These are phyloP conservation scores for Mormyrus lacerda DNA, from an alignment of 2,113 vertebrate species.

Conservation along the genomic window DNA sequence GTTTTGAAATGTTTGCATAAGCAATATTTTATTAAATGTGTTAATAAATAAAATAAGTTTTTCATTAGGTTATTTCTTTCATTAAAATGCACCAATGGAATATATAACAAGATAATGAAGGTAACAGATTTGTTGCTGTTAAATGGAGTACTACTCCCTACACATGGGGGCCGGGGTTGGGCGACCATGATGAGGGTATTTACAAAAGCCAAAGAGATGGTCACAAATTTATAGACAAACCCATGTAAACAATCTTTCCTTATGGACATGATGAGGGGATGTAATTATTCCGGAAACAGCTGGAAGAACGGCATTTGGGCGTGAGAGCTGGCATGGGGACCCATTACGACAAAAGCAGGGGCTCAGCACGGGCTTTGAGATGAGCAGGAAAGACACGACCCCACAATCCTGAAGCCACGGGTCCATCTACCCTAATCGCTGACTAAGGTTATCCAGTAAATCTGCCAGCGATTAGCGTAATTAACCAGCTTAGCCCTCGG, in stretches of 20 bases:
- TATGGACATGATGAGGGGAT: conserved; percentile 20
- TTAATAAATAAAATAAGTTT: conserved; percentile 51
- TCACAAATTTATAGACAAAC: conserved; percentile 24
- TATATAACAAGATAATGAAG: conserved; percentile 10
- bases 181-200: conserved; percentile 26
- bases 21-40: conserved; percentile 46
- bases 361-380: neutral
- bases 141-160: conserved; percentile 23
- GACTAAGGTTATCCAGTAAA: neutral
- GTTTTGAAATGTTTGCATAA: conserved; percentile 17
- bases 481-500: neutral
- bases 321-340: neutral
- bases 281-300: neutral
- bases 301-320: neutral
- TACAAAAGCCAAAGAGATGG: conserved; percentile 31
- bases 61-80: conserved; percentile 25
- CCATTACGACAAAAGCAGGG: neutral
- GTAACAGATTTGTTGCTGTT: neutral
- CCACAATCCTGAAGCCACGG: neutral
- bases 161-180: conserved; percentile 6
- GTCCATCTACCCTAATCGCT: neutral
- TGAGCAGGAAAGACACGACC: neutral
- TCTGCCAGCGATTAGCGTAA: neutral
- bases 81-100: conserved; percentile 34
- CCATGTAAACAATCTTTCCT: conserved; percentile 24